Evolutionary conservation across 2,797 vertebrate species (phyloP), one percentile per base, ranked within the genome.

Genomic region (Macropodus opercularis): DNA sequence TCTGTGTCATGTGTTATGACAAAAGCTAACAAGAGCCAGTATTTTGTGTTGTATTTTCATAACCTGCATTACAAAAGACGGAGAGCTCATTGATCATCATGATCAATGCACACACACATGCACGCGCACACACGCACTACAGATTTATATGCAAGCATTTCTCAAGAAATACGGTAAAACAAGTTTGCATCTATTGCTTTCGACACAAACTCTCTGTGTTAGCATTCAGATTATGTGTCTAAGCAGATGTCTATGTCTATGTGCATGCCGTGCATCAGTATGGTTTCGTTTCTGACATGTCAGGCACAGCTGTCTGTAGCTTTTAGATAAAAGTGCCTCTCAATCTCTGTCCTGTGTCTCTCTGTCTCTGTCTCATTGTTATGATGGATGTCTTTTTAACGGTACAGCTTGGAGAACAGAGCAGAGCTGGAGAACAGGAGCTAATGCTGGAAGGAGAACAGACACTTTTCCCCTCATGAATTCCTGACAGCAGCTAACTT

Each of bases 391-490:
- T 74, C 38, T 81, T 85, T 84, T 79, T 83, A 86, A 87, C 81
- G 63, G 56, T 17, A 27, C 32, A 52, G 53, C 44, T 73, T 62
- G 69, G 52, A 61, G 55, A 17, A 36, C 32, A 22, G 39, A 65
- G 56, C 53, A 35, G 59, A 71, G 54, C 46, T 68, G 69, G 61
- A 66, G 59, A 80, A 82, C 62, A 27, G 76, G 39, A 80, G 79
- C 65, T 61, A 53, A 61, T 69, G 56, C 63, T 77, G 79, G 70
- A 83, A 18, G 22, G 36, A 80, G 67, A 77, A 67, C 79, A 82
- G 58, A 83, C 92, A 92, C 88, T 89, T 89, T 85, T 64, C 89
- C 86, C 85, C 90, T n/a, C 88, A 66, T 88, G 88, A 87, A 93
- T 85, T 71, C 89, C 4, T 87, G 86, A 86, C 92, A 92, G 89